phyloP scores from a whole-genome alignment of 92 coral and sea anemone species.

The Palythoa caribaeorum region DNA sequence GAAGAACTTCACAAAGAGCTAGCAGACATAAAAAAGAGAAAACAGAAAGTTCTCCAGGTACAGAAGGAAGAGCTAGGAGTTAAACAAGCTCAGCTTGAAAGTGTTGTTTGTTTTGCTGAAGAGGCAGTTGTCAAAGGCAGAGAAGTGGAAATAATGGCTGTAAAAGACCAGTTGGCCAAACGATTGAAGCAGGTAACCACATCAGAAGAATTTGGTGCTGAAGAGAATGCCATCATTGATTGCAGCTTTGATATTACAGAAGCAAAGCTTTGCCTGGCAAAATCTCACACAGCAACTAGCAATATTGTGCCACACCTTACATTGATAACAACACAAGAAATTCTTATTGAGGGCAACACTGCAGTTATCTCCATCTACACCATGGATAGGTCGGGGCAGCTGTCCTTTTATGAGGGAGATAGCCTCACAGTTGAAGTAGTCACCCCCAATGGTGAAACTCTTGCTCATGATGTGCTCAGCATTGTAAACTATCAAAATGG shows the following conservation, averaged over 20 bases:
- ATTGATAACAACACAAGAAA: conserved; percentile 19
- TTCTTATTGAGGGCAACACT: conserved; percentile 38
- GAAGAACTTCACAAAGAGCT: conserved; percentile 40
- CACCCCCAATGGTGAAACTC: conserved; percentile 33
- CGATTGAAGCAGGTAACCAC: conserved; percentile 46
- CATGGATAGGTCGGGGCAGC: conserved; percentile 41
- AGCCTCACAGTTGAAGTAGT: conserved; percentile 23
- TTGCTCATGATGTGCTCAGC: not conserved
- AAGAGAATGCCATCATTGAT: conserved; percentile 54
- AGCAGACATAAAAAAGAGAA: conserved; percentile 36
- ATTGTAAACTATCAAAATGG: conserved; percentile 38
- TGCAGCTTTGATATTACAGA: conserved; percentile 57
- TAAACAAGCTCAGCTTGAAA: conserved; percentile 47
- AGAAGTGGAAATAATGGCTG: conserved; percentile 53
- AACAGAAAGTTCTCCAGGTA: conserved; percentile 44
- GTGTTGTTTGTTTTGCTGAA: conserved; percentile 55
- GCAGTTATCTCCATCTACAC: conserved; percentile 27
- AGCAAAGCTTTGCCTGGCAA: conserved; percentile 43
- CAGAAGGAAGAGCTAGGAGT: conserved; percentile 54
- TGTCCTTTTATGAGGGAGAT: conserved; percentile 36
- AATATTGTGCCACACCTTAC: conserved; percentile 47
- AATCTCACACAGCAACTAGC: conserved; percentile 28
- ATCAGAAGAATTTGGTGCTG: conserved; percentile 24
- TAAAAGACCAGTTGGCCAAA: conserved; percentile 54
- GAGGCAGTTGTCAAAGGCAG: conserved; percentile 43